Evolutionary conservation across 2,888 invertebrate genomes (phyloP).

Genomic region (Euplexia lucipara): DNA sequence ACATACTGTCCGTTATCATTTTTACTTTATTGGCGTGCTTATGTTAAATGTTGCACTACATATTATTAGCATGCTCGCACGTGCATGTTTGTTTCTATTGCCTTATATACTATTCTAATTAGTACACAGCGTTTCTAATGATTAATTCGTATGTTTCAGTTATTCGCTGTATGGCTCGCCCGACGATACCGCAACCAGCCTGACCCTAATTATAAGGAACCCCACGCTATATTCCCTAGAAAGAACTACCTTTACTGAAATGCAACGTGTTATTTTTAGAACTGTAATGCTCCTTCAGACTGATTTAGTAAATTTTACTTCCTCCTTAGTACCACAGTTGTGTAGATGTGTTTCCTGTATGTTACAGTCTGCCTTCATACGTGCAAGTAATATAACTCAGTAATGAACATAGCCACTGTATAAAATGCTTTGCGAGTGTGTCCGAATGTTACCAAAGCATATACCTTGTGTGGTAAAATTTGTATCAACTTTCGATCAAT

Average conservation of each 20-base stretch:
- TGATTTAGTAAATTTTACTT: slow-evolving; percentile 57
- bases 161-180: slow-evolving; percentile 95
- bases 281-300: slow-evolving; percentile 55
- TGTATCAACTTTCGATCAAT: not conserved
- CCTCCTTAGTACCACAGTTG: slow-evolving; percentile 18
- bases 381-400: not conserved
- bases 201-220: slow-evolving; percentile 93
- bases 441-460: slow-evolving; percentile 13
- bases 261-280: slow-evolving; percentile 30
- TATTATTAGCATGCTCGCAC: slow-evolving; percentile 54
- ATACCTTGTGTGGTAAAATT: not conserved
- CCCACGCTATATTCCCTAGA: slow-evolving; percentile 94
- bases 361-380: slow-evolving; percentile 27
- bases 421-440: not conserved
- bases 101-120: slow-evolving; percentile 5
- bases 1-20: not conserved
- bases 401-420: not conserved
- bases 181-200: slow-evolving; percentile 95
- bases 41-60: slow-evolving; percentile 33
- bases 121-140: slow-evolving; percentile 23
- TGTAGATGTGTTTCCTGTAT: slow-evolving; percentile 15
- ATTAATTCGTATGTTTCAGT: slow-evolving; percentile 88
- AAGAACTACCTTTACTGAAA: slow-evolving; percentile 89
- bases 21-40: slow-evolving; percentile 56
- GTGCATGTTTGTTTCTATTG: slow-evolving; percentile 43